Evolutionary conservation across 2,888 invertebrate genomes (phyloP).

Genomic region (Philopedon plagiatum): DNA sequence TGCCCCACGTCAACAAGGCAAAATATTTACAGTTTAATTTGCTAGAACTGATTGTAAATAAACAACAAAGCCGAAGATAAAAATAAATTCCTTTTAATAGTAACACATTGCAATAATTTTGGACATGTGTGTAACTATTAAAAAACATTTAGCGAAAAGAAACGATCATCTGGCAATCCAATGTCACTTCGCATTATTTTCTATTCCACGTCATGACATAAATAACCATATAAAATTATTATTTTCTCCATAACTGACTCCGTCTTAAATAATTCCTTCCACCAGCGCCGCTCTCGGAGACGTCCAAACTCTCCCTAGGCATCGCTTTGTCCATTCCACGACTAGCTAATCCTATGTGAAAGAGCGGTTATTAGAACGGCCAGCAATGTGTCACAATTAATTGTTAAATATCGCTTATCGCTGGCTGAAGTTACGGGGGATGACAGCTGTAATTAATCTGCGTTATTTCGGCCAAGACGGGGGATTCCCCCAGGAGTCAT

Average conservation of each 20-base stretch:
- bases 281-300: background rate
- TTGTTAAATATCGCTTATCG: slow-evolving; percentile 70
- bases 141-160: no score
- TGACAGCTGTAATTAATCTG: slow-evolving; percentile 70
- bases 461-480: slow-evolving; percentile 67
- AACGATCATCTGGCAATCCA: no score
- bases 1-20: no score
- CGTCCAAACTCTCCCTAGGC: slow-evolving; percentile 9
- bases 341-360: slow-evolving; percentile 46
- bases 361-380: slow-evolving; percentile 59
- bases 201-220: no score
- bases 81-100: no score
- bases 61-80: no score
- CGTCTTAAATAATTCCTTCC: slow-evolving; percentile 10
- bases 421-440: slow-evolving; percentile 67
- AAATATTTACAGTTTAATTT: no score
- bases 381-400: slow-evolving; percentile 67
- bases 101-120: no score
- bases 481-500: slow-evolving; percentile 65
- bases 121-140: no score
- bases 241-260: background rate
- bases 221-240: no score
- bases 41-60: no score
- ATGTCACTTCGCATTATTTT: no score
- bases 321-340: slow-evolving; percentile 48